A percentile compares a stretch with the other conserved stretches of the same genome.
Conservation (phyloP, 2,888 invertebrate genomes). For the Melitaea athalia region DNA sequence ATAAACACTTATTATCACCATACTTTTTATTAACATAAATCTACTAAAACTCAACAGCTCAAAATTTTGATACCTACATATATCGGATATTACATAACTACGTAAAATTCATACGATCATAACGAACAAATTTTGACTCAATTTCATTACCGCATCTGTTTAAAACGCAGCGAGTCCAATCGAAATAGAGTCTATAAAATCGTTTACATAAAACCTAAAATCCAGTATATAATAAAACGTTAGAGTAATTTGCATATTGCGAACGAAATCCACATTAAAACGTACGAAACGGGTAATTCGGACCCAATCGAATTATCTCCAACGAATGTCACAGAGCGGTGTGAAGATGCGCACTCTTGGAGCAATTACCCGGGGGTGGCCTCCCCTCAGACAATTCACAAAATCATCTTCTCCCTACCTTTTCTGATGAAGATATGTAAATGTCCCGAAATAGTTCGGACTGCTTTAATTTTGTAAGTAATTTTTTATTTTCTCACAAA, state of each 20-base stretch:
- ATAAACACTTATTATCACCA: too few relatives aligned
- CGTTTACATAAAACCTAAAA: slow-evolving; percentile 33
- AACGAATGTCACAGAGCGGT: slow-evolving; percentile 64
- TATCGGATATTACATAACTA: slow-evolving; percentile 3
- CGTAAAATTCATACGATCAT: slow-evolving; percentile 16
- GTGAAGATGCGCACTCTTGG: slow-evolving; percentile 72
- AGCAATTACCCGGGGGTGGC: slow-evolving; percentile 58
- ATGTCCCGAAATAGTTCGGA: slow-evolving; percentile 45
- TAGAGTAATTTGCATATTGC: slow-evolving; percentile 44
- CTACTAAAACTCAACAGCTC: too few relatives aligned
- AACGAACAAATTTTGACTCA: slow-evolving; percentile 26
- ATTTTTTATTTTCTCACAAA: too few relatives aligned
- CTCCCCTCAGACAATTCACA: slow-evolving; percentile 53
- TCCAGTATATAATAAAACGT: slow-evolving; percentile 16
- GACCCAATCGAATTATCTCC: slow-evolving; percentile 73
- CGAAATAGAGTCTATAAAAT: slow-evolving; percentile 26
- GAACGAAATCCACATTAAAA: slow-evolving; percentile 46
- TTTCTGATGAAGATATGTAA: slow-evolving; percentile 78
- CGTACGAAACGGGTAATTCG: slow-evolving; percentile 59
- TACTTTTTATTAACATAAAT: too few relatives aligned
- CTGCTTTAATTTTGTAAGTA: slow-evolving; percentile 22
- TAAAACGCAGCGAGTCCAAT: slow-evolving; percentile 9
- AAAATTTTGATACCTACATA: too few relatives aligned
- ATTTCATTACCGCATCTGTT: slow-evolving; percentile 31
- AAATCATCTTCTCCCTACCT: slow-evolving; percentile 76